These are phyloP conservation scores for Megathymus violae DNA, from an alignment of 1,140 invertebrate genomes.

Conservation along the genomic window DNA sequence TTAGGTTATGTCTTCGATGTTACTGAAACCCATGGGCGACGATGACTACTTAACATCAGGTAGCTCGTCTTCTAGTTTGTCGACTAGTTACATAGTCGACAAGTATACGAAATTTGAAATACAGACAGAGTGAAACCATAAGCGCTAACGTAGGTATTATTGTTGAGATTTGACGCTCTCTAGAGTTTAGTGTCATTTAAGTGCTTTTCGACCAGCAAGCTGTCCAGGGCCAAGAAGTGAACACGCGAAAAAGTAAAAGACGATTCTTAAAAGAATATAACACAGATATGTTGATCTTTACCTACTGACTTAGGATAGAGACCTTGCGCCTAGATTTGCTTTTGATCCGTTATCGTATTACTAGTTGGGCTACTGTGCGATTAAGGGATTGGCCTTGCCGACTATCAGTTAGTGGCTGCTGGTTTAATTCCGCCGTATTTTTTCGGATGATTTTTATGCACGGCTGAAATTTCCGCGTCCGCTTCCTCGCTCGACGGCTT, in stretches of 20 bases:
- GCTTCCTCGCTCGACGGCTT: slow-evolving; percentile 68
- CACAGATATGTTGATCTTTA: slow-evolving; percentile 70
- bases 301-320: slow-evolving; percentile 62
- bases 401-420: slow-evolving; percentile 54
- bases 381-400: slow-evolving; percentile 72
- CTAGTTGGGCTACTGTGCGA: slow-evolving; percentile 57
- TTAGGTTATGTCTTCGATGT: too few species aligned
- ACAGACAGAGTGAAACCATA: too few species aligned
- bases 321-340: slow-evolving; percentile 56
- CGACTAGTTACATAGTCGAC: too few species aligned
- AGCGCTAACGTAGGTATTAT: too few species aligned
- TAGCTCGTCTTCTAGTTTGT: too few species aligned
- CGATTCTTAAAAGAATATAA: slow-evolving; percentile 44
- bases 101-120: too few species aligned
- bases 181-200: slow-evolving; percentile 33
- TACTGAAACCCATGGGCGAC: too few species aligned
- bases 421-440: slow-evolving; percentile 64
- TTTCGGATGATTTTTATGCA: slow-evolving; percentile 66
- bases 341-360: slow-evolving; percentile 56
- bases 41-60: too few species aligned
- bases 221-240: slow-evolving; percentile 46
- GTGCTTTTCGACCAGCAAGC: slow-evolving; percentile 39
- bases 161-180: slow-evolving; percentile 11
- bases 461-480: slow-evolving; percentile 59
- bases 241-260: slow-evolving; percentile 55